Conservation (phyloP, 1,140 invertebrate genomes). For the Paracyclopina nana region DNA sequence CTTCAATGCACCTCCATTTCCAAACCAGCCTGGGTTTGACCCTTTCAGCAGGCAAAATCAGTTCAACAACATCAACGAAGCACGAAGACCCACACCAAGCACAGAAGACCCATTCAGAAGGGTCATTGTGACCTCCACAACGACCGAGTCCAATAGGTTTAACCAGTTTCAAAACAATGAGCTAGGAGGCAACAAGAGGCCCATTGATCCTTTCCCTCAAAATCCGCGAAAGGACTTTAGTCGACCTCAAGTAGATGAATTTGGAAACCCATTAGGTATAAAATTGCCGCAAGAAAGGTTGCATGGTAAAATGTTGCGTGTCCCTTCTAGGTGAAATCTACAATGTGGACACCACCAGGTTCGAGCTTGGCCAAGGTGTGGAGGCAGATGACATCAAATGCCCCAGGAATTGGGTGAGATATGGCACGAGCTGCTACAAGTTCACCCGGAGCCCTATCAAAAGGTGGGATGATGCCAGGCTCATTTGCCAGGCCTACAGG, state of each 20-base stretch:
- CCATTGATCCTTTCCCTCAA: conserved; percentile 4
- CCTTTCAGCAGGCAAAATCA: too few relatives aligned
- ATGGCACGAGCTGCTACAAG: conserved; percentile 54
- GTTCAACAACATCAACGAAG: too few relatives aligned
- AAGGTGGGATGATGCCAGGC: conserved; percentile 49
- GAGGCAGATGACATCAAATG: conserved; percentile 29
- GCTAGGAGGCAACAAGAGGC: neutral
- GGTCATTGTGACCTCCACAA: too few relatives aligned
- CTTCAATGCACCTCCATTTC: too few relatives aligned
- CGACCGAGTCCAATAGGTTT: too few relatives aligned
- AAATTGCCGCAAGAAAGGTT: too few relatives aligned
- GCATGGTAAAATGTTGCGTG: neutral
- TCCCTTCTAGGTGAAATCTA: conserved; percentile 12
- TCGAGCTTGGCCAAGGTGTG: conserved; percentile 4
- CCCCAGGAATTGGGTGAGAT: conserved; percentile 58
- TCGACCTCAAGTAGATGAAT: conserved; percentile 16
- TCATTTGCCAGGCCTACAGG: conserved; percentile 41
- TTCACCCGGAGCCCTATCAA: conserved; percentile 65
- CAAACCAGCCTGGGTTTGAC: too few relatives aligned
- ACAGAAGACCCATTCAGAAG: too few relatives aligned
- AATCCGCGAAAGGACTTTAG: neutral
- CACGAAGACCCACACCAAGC: too few relatives aligned
- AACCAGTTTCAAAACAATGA: neutral
- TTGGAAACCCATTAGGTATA: conserved; percentile 17
- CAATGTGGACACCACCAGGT: conserved; percentile 11